Evolutionary conservation across 2,888 invertebrate genomes (phyloP).

Genomic region (Cyclophora punctaria): DNA sequence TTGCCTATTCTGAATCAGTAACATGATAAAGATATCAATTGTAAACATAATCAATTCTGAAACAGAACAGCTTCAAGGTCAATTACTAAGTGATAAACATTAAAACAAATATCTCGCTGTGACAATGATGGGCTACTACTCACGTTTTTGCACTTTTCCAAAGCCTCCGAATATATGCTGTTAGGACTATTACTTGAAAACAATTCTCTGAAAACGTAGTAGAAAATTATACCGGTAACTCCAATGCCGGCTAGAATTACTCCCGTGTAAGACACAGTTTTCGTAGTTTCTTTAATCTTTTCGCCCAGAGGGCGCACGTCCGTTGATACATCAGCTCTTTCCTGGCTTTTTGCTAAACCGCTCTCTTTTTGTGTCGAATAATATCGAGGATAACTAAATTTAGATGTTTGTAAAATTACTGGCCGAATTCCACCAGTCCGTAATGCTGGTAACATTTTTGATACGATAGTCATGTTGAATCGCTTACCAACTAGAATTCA

Average conservation of each 20-base stretch:
- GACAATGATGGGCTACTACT: constrained; percentile 19
- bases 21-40: not conserved
- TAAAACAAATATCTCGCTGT: not conserved
- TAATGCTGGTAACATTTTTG: constrained; percentile 49
- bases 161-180: constrained; percentile 86
- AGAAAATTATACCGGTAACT: constrained; percentile 88
- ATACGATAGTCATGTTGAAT: constrained; percentile 49
- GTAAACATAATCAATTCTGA: constrained; percentile 14
- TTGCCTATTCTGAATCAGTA: no score
- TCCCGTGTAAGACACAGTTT: constrained; percentile 89
- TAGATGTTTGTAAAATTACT: constrained; percentile 31
- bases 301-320: constrained; percentile 81
- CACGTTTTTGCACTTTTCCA: constrained; percentile 82
- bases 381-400: constrained; percentile 31
- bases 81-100: not conserved
- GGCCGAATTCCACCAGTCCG: constrained; percentile 38
- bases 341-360: constrained; percentile 49
- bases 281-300: constrained; percentile 92
- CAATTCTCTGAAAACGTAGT: constrained; percentile 87
- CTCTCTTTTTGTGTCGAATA: constrained; percentile 47
- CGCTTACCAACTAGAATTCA: no score
- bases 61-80: constrained; percentile 6
- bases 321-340: constrained; percentile 58
- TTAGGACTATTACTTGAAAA: constrained; percentile 92
- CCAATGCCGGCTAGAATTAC: constrained; percentile 88